Evolutionary conservation across 2,888 invertebrate genomes (phyloP), one percentile per base, ranked within the genome.

Genomic region (Augochlorella aurata): DNA sequence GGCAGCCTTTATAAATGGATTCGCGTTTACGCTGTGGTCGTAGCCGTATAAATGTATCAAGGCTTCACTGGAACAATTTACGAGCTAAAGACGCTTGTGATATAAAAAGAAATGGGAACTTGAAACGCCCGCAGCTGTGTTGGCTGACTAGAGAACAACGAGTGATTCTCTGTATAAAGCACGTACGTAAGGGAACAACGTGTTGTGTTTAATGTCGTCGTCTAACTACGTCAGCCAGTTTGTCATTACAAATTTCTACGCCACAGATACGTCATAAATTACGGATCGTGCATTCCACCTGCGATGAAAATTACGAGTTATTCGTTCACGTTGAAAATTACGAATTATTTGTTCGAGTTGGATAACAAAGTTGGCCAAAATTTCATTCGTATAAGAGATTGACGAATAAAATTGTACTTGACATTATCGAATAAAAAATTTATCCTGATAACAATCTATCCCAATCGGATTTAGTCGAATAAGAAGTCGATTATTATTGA

Each of bases 71-170:
- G 49, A 49, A 38, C 18, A 52, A 54, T 66, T 47, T 58, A 16
- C 44, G n/a, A 44, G 44, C 61, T 38, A 72, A 72, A 77, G 74
- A 24, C 69, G 70, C 63, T 52, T 10, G 65, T 69, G 79, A 71
- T 67, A 79, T 79, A 74, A 74, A 81, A 79, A 70, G 66, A 81
- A 74, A 81, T 45, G 79, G 65, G 79, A 79, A 67, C 79, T 79
- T 66, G 50, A 58, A 79, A 74, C 70, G 79, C 81, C 81, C 12
- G 52, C 18, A 45, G 81, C 77, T 21, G 67, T 18, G 72, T 71
- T 72, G n/a, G 18, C 1, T 49, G 81, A 68, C 79, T 63, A 72
- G 82, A 72, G 82, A 72, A 74, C 81, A 71, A 74, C 47, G 71
- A 72, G 81, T n/a, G 79, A 74, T 63, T n/a, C 66, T 68, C 38